Evolutionary conservation across 2,113 vertebrate species (phyloP).

Genomic region (Ictidomys tridecemlineatus): DNA sequence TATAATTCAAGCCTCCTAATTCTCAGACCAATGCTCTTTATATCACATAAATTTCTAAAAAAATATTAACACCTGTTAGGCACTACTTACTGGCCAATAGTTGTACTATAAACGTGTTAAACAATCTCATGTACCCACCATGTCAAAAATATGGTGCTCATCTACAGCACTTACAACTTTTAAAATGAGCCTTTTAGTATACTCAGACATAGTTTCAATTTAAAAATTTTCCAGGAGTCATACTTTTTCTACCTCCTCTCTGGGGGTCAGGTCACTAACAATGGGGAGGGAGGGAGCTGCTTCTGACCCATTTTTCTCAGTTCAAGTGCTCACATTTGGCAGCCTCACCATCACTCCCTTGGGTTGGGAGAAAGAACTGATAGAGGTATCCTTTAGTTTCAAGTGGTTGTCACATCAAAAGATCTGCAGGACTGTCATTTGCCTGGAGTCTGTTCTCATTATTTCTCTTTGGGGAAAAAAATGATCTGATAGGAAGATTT

Average conservation of each 20-base stretch:
- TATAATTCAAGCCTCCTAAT: background rate
- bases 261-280: background rate
- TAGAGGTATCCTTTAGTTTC: background rate
- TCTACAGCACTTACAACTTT: background rate
- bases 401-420: background rate
- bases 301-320: conserved; percentile 40
- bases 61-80: background rate
- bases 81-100: background rate
- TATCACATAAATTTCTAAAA: background rate
- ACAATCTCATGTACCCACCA: background rate
- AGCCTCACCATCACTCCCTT: conserved; percentile 21
- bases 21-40: background rate
- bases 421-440: background rate
- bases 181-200: background rate
- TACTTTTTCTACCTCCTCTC: conserved; percentile 5
- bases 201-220: background rate
- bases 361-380: conserved; percentile 59
- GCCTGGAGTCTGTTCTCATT: background rate
- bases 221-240: background rate
- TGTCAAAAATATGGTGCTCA: background rate
- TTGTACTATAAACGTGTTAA: background rate
- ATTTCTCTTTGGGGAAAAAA: background rate
- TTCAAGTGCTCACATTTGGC: conserved; percentile 1
- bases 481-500: conserved; percentile 5
- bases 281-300: background rate